Conservation (phyloP, 2,888 invertebrate genomes). For the Stenotaenia linearis region DNA sequence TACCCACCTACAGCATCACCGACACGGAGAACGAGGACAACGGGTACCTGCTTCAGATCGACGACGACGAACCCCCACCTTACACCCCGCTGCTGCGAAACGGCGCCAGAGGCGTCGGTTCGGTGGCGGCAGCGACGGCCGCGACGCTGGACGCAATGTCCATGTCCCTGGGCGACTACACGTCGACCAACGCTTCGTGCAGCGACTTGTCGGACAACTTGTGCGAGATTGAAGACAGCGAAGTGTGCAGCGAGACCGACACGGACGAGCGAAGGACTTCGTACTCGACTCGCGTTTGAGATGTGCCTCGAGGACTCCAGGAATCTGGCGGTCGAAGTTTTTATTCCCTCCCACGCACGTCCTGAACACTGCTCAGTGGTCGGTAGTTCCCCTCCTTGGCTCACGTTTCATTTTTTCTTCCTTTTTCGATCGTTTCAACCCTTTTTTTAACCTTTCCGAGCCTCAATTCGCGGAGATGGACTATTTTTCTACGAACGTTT, state of each 20-base stretch:
- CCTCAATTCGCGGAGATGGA: background rate
- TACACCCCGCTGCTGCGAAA: conserved; percentile 43
- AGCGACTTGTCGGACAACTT: conserved; percentile 81
- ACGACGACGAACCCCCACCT: conserved; percentile 42
- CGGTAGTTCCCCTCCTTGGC: background rate
- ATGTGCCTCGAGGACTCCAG: background rate
- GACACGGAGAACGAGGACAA: conserved; percentile 44
- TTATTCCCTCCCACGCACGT: background rate
- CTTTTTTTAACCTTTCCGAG: too few relatives aligned
- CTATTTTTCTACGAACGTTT: background rate
- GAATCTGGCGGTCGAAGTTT: background rate
- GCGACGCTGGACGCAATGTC: conserved; percentile 59
- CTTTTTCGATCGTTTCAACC: background rate
- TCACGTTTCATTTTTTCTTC: background rate
- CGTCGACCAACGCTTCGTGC: conserved; percentile 60
- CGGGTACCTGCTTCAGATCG: conserved; percentile 33
- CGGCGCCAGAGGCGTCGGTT: background rate
- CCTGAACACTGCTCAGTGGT: background rate
- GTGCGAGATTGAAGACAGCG: conserved; percentile 76
- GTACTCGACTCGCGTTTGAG: conserved; percentile 1
- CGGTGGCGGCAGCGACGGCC: conserved; percentile 24
- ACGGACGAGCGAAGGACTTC: conserved; percentile 22
- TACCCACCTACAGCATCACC: conserved; percentile 58
- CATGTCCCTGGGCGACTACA: conserved; percentile 56
- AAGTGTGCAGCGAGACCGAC: conserved; percentile 45